Evolutionary conservation across 2,888 invertebrate species (phyloP).

Genomic region (Argyresthia goedartella): DNA sequence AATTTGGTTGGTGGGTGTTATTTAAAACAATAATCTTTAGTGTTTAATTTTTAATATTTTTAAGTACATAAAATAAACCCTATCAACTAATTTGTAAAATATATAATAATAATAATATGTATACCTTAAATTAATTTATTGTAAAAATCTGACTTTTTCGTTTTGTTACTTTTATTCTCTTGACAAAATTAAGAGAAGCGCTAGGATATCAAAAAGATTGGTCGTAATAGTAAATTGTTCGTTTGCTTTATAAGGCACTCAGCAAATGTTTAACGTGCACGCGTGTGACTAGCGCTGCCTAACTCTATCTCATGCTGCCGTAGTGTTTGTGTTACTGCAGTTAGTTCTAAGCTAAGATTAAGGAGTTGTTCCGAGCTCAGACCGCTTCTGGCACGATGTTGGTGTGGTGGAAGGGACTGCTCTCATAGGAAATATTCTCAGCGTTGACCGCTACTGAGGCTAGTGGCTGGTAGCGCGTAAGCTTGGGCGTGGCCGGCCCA

Average conservation of each 20-base stretch:
- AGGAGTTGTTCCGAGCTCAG: constrained; percentile 37
- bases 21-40: constrained; percentile 30
- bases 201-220: constrained; percentile 40
- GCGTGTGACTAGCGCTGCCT: constrained; percentile 52
- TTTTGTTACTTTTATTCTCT: constrained; percentile 50
- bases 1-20: constrained; percentile 3
- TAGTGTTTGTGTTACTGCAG: constrained; percentile 40
- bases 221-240: constrained; percentile 40
- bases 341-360: constrained; percentile 34
- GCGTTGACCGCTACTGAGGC: constrained; percentile 58
- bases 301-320: constrained; percentile 58
- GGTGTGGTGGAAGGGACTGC: constrained; percentile 74
- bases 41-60: constrained; percentile 68
- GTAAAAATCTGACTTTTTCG: constrained; percentile 57
- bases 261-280: background rate
- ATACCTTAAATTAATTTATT: constrained; percentile 70
- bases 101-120: constrained; percentile 71
- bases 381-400: constrained; percentile 75
- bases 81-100: constrained; percentile 70
- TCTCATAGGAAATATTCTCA: constrained; percentile 68
- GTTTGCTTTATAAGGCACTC: constrained; percentile 45
- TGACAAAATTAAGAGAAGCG: constrained; percentile 47
- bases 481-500: constrained; percentile 77
- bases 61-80: constrained; percentile 70
- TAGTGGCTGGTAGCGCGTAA: constrained; percentile 68